A percentile compares a stretch with the other conserved stretches of the same genome.
These are phyloP conservation scores for Aleiodes leptofemur DNA, from an alignment of 2,888 invertebrate genomes.

Conservation along the genomic window DNA sequence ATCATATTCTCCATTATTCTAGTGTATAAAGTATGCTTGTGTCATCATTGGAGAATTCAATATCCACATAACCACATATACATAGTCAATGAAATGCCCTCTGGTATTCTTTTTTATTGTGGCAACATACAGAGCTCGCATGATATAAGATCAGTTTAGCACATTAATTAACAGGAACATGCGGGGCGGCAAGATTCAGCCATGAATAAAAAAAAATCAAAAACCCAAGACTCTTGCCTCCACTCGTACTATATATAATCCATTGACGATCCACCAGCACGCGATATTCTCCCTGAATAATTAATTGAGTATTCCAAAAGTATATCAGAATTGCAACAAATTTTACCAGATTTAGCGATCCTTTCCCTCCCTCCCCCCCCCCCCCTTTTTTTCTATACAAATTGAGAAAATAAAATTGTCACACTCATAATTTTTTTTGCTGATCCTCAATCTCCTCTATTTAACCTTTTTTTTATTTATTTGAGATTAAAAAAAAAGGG, in stretches of 20 bases:
- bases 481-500: background rate
- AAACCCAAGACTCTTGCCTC: slow-evolving; percentile 30
- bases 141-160: slow-evolving; percentile 57
- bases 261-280: slow-evolving; percentile 62
- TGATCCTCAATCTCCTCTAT: too few species aligned
- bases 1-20: background rate
- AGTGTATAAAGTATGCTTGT: too few species aligned
- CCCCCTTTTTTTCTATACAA: background rate
- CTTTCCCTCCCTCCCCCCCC: too few species aligned
- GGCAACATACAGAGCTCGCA: slow-evolving; percentile 30
- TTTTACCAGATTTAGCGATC: too few species aligned
- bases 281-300: slow-evolving; percentile 55
- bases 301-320: slow-evolving; percentile 12
- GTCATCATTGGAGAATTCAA: background rate
- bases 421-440: too few species aligned
- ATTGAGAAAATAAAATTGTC: too few species aligned
- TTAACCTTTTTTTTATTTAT: too few species aligned
- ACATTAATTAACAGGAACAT: slow-evolving; percentile 68
- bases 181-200: slow-evolving; percentile 56
- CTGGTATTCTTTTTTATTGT: background rate
- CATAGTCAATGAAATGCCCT: slow-evolving; percentile 10
- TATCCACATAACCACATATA: too few species aligned
- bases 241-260: slow-evolving; percentile 22
- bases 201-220: slow-evolving; percentile 52
- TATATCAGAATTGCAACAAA: background rate